phyloP scores from a whole-genome alignment of 2,113 vertebrate species.

The Rhynchomys soricoides region DNA sequence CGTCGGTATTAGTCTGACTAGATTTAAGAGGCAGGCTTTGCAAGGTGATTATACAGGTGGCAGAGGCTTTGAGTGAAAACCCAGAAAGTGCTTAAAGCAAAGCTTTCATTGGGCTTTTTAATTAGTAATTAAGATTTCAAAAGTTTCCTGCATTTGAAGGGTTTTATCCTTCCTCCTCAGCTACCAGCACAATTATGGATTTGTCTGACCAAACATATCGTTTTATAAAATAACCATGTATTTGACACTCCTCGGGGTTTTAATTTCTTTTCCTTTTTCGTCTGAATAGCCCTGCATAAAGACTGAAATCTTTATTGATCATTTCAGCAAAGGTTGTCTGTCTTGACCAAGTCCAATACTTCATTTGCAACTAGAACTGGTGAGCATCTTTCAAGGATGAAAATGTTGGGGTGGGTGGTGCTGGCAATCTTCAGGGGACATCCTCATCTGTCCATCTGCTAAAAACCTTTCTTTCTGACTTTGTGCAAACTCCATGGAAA shows the following conservation, averaged over 20 bases:
- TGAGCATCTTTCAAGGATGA: not conserved
- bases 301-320: not conserved
- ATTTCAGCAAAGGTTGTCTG: not conserved
- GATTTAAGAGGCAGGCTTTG: not conserved
- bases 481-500: not conserved
- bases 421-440: not conserved
- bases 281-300: not conserved
- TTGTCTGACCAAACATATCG: no score
- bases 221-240: not conserved
- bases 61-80: not conserved
- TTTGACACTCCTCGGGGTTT: no score
- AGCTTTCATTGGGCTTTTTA: not conserved
- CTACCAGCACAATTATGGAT: no score
- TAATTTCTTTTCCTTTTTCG: no score
- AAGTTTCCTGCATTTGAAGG: not conserved
- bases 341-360: not conserved
- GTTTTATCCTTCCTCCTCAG: not conserved
- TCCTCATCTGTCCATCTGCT: not conserved
- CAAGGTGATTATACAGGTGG: not conserved
- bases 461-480: not conserved
- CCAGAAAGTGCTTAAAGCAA: not conserved
- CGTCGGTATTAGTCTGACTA: no score
- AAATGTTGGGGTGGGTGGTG: not conserved
- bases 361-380: not conserved
- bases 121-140: not conserved